Evolutionary conservation across 2,888 invertebrate genomes (phyloP).

Genomic region (Stegana nigrithorax): DNA sequence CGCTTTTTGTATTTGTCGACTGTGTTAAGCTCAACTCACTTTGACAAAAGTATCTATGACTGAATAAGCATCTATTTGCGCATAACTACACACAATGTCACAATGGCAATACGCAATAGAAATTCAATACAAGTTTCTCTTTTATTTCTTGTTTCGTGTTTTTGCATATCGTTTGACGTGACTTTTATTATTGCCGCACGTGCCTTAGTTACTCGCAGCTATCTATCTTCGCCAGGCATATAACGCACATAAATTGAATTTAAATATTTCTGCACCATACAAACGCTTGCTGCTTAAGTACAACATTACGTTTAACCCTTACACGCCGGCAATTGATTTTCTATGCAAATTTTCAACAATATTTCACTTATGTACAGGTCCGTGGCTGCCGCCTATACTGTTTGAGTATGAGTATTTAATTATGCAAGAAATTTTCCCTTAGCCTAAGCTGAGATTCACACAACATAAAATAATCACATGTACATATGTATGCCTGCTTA

Average conservation of each 20-base stretch:
- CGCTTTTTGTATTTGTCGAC: no score
- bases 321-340: not conserved
- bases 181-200: not conserved
- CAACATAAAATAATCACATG: no score
- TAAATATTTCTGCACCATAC: not conserved
- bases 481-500: not conserved
- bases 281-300: not conserved
- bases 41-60: not conserved
- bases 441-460: no score
- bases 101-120: slow-evolving; percentile 8
- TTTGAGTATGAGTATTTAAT: not conserved
- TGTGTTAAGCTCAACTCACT: no score
- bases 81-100: not conserved
- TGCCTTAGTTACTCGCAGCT: not conserved
- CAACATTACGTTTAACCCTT: not conserved
- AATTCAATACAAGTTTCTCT: slow-evolving; percentile 3
- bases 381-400: no score
- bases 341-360: not conserved
- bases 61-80: not conserved
- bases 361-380: not conserved
- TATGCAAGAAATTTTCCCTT: not conserved
- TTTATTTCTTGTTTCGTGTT: not conserved
- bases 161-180: not conserved
- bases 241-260: slow-evolving; percentile 5
- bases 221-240: not conserved